Evolutionary conservation across 1,140 invertebrate species (phyloP).

Genomic region (Pollicipes pollicipes): DNA sequence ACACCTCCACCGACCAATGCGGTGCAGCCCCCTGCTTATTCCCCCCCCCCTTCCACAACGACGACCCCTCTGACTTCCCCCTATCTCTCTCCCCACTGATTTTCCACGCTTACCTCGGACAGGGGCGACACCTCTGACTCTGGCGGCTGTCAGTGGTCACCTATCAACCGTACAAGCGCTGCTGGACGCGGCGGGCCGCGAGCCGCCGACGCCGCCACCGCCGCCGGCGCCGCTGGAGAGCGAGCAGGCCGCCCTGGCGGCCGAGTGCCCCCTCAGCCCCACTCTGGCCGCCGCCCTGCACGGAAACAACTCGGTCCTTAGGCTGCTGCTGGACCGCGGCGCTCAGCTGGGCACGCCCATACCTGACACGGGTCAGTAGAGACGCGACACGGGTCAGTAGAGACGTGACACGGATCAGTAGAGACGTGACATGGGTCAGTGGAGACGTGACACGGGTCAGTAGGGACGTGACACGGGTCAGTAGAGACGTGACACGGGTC

Average conservation of each 20-base stretch:
- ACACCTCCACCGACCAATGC: too few species aligned
- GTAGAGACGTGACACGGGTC: too few species aligned
- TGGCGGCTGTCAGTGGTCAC: slow-evolving; percentile 14
- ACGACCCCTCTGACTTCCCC: too few species aligned
- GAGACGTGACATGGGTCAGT: too few species aligned
- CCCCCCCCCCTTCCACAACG: too few species aligned
- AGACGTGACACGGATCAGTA: too few species aligned
- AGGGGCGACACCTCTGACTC: slow-evolving; percentile 5
- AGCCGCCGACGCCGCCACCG: background rate
- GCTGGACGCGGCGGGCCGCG: background rate
- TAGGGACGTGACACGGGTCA: too few species aligned
- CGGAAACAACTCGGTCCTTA: background rate
- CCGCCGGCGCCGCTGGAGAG: background rate
- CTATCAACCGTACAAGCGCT: slow-evolving; percentile 13
- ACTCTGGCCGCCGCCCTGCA: background rate
- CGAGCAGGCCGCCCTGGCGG: background rate
- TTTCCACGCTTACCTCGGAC: too few species aligned
- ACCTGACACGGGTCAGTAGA: slow-evolving; percentile 8
- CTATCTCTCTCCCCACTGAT: too few species aligned
- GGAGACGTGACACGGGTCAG: too few species aligned
- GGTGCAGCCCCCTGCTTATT: too few species aligned
- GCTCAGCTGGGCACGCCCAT: background rate
- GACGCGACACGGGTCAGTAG: too few species aligned
- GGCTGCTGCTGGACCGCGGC: background rate
- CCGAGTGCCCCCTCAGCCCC: background rate